Base-by-base conservation (phyloP, 2,113 vertebrate genomes). In the Excalfactoria chinensis region DNA sequence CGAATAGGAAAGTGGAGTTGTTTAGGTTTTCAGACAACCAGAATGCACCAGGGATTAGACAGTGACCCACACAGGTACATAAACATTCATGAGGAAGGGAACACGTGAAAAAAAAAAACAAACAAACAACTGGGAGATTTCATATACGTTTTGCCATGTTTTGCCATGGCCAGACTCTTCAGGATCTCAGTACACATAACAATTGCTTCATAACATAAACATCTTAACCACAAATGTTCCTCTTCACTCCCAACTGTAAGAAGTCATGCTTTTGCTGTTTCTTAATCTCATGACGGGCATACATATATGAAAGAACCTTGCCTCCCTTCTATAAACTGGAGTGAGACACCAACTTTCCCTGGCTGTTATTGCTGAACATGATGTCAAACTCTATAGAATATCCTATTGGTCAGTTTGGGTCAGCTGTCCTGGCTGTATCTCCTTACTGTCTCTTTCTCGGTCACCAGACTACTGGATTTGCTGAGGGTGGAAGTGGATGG, bases 51-150 rank as follows among this genome's bases (percentile, higher is more conserved):
- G 0, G 1, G 40, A 32, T 72, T 81, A 43, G 25, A 71, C 2
- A 26, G 16, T 49, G 26, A 43, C 5, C 7, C 11, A 84, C 9
- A 3, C 6, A 25, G 4, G 32, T 32, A 51, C 3, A 2, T 22
- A 43, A 30, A 14, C 3, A 49, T 1, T 56, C 5, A 34, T 41
- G 68, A 49, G 11, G 74, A 55, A 10, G 63, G 3, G 13, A 63
- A 68, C 0, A 2, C 1, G 8, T 37, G 16, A 28, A 18, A 51
- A 10, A 53, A 6, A 7, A 18, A 28, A 41, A 9, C 9, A 37
- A 37, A 37, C 37, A 37, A 41, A 41, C 40, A 41, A 5, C 2
- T 49, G 4, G 5, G 1, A 1, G 7, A 64, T 68, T 72, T 88
- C 26, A 32, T 23, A 23, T 32, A 32, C 2, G 56, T 59, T 59